Base-by-base conservation (phyloP, 2,888 invertebrate species). In the Alsophila aescularia region DNA sequence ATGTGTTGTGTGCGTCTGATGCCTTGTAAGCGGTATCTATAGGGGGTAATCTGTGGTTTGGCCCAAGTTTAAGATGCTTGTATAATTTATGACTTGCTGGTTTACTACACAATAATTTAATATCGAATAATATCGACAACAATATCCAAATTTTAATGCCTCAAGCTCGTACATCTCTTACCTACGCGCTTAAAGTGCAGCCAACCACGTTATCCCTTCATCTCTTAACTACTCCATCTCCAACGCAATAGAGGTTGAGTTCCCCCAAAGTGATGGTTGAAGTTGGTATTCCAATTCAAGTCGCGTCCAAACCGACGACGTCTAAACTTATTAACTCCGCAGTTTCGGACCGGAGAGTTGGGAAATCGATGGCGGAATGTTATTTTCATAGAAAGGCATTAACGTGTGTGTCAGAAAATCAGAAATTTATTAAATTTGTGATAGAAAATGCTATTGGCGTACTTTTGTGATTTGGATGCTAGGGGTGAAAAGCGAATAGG, bases 251-350 rank as follows among this genome's bases (percentile, higher is more conserved):
- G 16, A 34, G 14, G 16, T 9, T 27, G 15, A 39, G 35, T 41
- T 24, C 2, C 6, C 1, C 0, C 12, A 12, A 34, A 14, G 3
- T n/a, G 31, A 27, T 5, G 10, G 0, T 14, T 5, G 8, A 21
- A n/a, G 9, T 15, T 21, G 8, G 32, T 36, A 29, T 43, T 43
- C 14, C 32, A 15, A 52, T 79, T 74, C 80, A 59, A 64, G 67
- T 62, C 77, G 67, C 77, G 75, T 78, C 64, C 64, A 49, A 58
- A 58, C 58, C 66, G 64, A 68, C 66, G 64, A 68, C 67, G 65
- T 77, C 75, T 79, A 73, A 79, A 78, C 75, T 81, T 80, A 79
- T 79, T 81, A 79, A 78, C 70, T 74, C 73, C 62, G 72, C 69
- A 73, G 69, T 36, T 37, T 37, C 41, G 47, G 16, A 43, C 34